Conservation (phyloP, 2,888 invertebrate species). For the Ligdia adustata region DNA sequence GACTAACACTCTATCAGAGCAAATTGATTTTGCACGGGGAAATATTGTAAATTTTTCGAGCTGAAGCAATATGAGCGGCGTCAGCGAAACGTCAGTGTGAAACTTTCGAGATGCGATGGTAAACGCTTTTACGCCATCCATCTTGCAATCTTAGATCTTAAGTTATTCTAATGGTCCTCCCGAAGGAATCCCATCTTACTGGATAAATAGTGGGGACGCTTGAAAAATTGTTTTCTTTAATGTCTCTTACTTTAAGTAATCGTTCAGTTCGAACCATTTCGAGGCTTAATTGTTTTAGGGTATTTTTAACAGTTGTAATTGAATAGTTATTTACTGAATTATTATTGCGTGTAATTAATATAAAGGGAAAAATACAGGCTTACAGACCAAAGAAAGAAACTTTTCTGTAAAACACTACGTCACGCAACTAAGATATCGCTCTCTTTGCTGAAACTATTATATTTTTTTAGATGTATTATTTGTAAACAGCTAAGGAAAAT, state of each 20-base stretch:
- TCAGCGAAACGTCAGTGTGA: constrained; percentile 50
- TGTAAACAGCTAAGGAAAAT: too few relatives aligned
- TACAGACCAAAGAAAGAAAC: too few relatives aligned
- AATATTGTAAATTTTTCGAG: constrained; percentile 70
- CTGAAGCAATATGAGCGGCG: constrained; percentile 44
- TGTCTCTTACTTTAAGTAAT: constrained; percentile 19
- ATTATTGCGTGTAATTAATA: too few relatives aligned
- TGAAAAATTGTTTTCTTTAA: constrained; percentile 33
- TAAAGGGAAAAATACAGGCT: too few relatives aligned
- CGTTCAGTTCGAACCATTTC: constrained; percentile 12
- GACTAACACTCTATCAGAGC: constrained; percentile 62
- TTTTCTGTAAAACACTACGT: too few relatives aligned
- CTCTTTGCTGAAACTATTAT: too few relatives aligned
- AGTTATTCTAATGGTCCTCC: constrained; percentile 34
- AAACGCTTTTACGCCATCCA: constrained; percentile 41
- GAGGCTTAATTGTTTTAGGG: too few relatives aligned
- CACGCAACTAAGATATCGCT: too few relatives aligned
- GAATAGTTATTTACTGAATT: not conserved
- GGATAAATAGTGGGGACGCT: constrained; percentile 29
- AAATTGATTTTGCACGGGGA: constrained; percentile 72
- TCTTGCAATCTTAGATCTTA: constrained; percentile 38
- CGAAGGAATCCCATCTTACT: constrained; percentile 29
- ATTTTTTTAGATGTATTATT: too few relatives aligned
- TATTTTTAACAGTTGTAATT: not conserved
- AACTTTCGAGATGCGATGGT: constrained; percentile 38